Evolutionary conservation across 64 coral and sea anemone genomes (phyloP).

Genomic region (Pocillopora damicornis): DNA sequence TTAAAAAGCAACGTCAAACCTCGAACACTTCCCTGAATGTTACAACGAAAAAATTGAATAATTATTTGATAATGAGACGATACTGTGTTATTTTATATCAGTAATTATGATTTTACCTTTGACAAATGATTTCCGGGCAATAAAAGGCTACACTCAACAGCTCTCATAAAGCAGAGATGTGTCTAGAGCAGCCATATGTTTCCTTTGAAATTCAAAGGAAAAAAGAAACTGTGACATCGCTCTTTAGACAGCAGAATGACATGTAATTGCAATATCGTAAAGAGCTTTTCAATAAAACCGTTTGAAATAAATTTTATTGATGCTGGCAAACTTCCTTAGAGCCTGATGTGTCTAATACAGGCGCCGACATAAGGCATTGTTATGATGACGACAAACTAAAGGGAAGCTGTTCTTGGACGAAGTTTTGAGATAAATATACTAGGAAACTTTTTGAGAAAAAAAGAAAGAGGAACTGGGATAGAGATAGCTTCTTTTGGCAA

Average conservation of each 20-base stretch:
- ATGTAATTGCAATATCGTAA: constrained; percentile 15
- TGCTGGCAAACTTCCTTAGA: not conserved
- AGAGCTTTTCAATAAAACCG: not conserved
- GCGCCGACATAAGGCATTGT: not conserved
- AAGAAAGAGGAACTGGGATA: too few species aligned
- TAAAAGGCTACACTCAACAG: not conserved
- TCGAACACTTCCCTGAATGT: not conserved
- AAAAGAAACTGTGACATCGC: not conserved
- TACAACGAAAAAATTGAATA: not conserved
- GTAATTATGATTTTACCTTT: not conserved
- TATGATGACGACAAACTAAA: not conserved
- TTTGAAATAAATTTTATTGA: not conserved
- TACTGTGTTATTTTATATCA: not conserved
- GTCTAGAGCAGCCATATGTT: not conserved
- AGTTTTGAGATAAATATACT: not conserved
- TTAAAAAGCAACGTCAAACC: not conserved
- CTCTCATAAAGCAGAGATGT: not conserved
- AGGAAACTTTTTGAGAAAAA: not conserved
- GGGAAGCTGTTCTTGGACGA: not conserved
- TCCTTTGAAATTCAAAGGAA: not conserved
- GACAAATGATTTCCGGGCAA: constrained; percentile 25
- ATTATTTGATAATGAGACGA: not conserved
- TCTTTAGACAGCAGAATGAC: not conserved
- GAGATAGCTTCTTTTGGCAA: too few species aligned
- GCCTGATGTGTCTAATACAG: not conserved